Conservation (phyloP, 1,140 invertebrate genomes). For the Drosophila ohnishii region DNA sequence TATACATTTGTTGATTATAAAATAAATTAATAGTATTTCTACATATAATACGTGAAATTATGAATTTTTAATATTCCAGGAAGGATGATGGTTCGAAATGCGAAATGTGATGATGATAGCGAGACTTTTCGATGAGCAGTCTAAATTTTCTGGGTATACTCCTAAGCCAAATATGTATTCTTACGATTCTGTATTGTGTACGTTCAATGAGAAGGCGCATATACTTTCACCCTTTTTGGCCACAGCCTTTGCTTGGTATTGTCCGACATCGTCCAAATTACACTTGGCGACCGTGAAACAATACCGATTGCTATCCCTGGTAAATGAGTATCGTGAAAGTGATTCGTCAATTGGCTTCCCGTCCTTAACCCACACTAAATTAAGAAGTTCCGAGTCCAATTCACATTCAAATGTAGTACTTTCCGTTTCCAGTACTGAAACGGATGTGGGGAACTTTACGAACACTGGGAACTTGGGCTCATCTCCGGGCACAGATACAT, state of each 20-base stretch:
- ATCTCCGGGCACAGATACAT: constrained; percentile 94
- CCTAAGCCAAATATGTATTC: constrained; percentile 9
- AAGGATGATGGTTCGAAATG: constrained; percentile 21
- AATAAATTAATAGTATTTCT: constrained; percentile 36
- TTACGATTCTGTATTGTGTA: constrained; percentile 79
- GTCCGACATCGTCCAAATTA: constrained; percentile 92
- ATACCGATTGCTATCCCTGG: constrained; percentile 90
- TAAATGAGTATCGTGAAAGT: constrained; percentile 91
- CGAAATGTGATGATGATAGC: constrained; percentile 33
- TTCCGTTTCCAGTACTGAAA: constrained; percentile 92
- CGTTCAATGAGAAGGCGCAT: constrained; percentile 94
- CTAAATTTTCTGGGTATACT: constrained; percentile 25
- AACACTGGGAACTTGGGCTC: constrained; percentile 92
- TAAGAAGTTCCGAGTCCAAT: constrained; percentile 84
- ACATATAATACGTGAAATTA: constrained; percentile 28
- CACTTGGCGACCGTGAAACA: constrained; percentile 90
- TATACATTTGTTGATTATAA: constrained; percentile 11
- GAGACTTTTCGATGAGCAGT: constrained; percentile 37
- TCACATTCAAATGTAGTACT: constrained; percentile 87
- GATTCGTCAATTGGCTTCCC: constrained; percentile 91
- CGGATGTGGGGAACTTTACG: constrained; percentile 94
- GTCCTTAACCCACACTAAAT: constrained; percentile 94
- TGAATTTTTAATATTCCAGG: constrained; percentile 11
- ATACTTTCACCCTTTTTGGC: constrained; percentile 92
- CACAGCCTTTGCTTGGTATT: constrained; percentile 94